A percentile compares a stretch with the other conserved stretches of the same genome.
Conservation (phyloP, 2,113 vertebrate genomes). For the Cygnus buccinator region DNA sequence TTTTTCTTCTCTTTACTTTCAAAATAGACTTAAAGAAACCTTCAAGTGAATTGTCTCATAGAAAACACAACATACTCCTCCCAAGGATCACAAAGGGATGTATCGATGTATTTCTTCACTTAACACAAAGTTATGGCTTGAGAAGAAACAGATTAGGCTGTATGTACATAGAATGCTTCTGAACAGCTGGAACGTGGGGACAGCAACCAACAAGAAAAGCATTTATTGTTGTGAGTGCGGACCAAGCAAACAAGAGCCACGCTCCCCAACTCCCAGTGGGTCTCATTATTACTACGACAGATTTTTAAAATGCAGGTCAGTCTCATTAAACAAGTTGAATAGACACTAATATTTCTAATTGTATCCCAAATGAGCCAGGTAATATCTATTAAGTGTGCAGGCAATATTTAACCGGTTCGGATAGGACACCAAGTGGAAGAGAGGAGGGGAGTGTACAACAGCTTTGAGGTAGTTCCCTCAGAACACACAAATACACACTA, state of each 20-base stretch:
- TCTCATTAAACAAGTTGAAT: slow-evolving; percentile 23
- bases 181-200: neutral
- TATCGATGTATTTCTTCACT: neutral
- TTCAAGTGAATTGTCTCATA: neutral
- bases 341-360: slow-evolving; percentile 49
- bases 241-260: neutral
- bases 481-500: neutral
- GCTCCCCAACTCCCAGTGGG: neutral
- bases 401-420: neutral
- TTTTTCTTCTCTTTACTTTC: neutral
- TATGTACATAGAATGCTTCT: neutral
- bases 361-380: slow-evolving; percentile 14
- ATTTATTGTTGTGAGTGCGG: slow-evolving; percentile 1
- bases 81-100: neutral
- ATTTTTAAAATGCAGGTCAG: neutral
- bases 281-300: slow-evolving; percentile 26
- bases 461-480: neutral
- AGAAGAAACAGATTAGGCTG: neutral
- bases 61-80: neutral
- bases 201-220: neutral
- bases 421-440: neutral
- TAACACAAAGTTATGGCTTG: neutral
- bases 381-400: slow-evolving; percentile 14
- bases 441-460: neutral
- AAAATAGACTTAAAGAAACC: neutral